A percentile compares a stretch with the other conserved stretches of the same genome.
Conservation (phyloP, 2,888 invertebrate species). For the Pachydiplax longipennis region DNA sequence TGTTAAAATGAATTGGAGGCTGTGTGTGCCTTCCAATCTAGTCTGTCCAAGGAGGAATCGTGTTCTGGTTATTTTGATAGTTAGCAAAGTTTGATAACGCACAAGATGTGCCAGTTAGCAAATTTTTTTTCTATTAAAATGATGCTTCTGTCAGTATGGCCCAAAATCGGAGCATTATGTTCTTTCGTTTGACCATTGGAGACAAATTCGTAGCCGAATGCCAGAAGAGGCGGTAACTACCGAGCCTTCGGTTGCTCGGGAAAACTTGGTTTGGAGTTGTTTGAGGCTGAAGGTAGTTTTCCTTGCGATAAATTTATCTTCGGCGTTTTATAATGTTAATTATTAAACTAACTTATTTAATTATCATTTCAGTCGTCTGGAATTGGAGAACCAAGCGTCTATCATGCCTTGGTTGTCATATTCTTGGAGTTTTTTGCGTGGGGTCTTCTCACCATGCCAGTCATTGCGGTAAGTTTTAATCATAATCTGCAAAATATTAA, state of each 20-base stretch:
- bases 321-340: background rate
- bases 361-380: slow-evolving; percentile 74
- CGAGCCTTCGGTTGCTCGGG: slow-evolving; percentile 39
- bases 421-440: slow-evolving; percentile 99
- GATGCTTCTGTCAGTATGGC: background rate
- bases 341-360: slow-evolving; percentile 50
- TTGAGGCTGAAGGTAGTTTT: background rate
- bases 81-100: background rate
- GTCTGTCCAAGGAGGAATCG: background rate
- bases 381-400: slow-evolving; percentile 93
- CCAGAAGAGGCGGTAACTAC: background rate
- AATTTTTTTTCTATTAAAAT: background rate
- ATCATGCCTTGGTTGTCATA: slow-evolving; percentile 98
- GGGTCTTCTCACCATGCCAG: slow-evolving; percentile 98
- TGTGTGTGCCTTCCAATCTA: background rate
- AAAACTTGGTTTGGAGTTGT: slow-evolving; percentile 6
- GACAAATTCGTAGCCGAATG: background rate
- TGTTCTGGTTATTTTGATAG: background rate
- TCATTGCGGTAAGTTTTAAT: slow-evolving; percentile 67
- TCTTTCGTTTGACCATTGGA: background rate
- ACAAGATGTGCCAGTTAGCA: background rate
- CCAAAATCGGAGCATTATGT: background rate
- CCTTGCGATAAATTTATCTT: too few relatives aligned
- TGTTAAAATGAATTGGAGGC: background rate
- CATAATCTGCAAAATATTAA: too few relatives aligned